phyloP scores from a whole-genome alignment of 2,113 vertebrate genomes.

The Hystrix brachyura region DNA sequence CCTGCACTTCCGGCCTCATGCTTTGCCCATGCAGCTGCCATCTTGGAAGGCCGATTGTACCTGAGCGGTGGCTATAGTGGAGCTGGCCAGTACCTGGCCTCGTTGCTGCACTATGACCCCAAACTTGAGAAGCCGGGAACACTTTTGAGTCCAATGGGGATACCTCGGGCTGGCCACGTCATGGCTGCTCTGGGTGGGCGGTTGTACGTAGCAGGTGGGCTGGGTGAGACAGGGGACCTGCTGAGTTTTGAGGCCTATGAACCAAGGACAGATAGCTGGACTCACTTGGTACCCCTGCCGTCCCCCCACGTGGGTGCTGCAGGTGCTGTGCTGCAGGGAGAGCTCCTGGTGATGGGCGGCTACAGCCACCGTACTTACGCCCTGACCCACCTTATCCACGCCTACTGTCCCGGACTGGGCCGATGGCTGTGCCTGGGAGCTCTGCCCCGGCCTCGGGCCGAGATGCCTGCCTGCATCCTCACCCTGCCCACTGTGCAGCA shows the following conservation, averaged over 20 bases:
- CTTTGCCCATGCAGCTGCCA: slow-evolving; percentile 88
- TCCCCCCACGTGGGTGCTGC: slow-evolving; percentile 89
- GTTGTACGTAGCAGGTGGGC: slow-evolving; percentile 89
- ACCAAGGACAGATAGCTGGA: slow-evolving; percentile 85
- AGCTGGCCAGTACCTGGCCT: slow-evolving; percentile 76
- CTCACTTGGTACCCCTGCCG: slow-evolving; percentile 85
- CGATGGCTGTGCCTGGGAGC: slow-evolving; percentile 90
- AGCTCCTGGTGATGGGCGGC: slow-evolving; percentile 89
- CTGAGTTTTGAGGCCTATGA: slow-evolving; percentile 89
- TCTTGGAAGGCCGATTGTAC: slow-evolving; percentile 87
- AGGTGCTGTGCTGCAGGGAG: slow-evolving; percentile 86
- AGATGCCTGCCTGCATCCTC: slow-evolving; percentile 87
- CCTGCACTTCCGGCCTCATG: slow-evolving; percentile 86
- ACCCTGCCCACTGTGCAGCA: slow-evolving; percentile 74
- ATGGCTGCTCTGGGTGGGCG: slow-evolving; percentile 88
- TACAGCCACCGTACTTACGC: slow-evolving; percentile 89
- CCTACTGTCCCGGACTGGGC: slow-evolving; percentile 85
- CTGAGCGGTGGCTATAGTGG: slow-evolving; percentile 88
- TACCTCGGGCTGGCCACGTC: slow-evolving; percentile 88
- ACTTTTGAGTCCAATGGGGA: slow-evolving; percentile 86
- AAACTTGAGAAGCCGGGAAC: slow-evolving; percentile 76
- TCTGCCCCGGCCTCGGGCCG: slow-evolving; percentile 85
- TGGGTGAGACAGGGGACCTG: slow-evolving; percentile 88
- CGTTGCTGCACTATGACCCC: slow-evolving; percentile 87
- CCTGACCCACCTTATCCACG: slow-evolving; percentile 88